Conservation (phyloP, 2,113 vertebrate species). For the Pandion haliaetus region DNA sequence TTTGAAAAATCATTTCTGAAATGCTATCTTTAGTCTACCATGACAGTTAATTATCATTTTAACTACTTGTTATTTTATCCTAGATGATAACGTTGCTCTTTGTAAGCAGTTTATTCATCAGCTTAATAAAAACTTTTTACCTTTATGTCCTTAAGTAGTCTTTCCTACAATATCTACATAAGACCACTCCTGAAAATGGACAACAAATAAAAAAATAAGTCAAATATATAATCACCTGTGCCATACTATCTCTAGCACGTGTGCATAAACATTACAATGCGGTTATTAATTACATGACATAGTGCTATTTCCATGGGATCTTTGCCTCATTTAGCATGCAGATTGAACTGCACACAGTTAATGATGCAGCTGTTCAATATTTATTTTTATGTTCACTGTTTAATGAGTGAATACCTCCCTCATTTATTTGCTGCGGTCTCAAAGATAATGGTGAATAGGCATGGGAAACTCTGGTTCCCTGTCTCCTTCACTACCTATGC, state of each 20-base stretch:
- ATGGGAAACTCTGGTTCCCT: not conserved
- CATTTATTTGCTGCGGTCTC: not conserved
- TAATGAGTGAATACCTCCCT: not conserved
- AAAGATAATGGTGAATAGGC: not conserved
- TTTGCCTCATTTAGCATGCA: slow-evolving; percentile 12
- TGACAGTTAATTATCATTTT: not conserved
- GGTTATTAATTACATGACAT: not conserved
- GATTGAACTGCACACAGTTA: not conserved
- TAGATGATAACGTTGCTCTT: not conserved
- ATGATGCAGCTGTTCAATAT: slow-evolving; percentile 21
- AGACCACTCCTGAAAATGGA: not conserved
- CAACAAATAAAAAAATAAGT: not conserved
- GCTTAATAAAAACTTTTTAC: not conserved
- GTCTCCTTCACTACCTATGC: not conserved
- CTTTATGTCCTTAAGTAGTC: not conserved
- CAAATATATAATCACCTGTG: not conserved
- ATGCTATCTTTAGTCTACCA: not conserved
- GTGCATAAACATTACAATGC: not conserved
- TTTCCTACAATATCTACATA: not conserved
- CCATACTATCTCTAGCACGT: not conserved
- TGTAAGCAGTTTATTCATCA: not conserved
- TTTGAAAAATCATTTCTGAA: not conserved
- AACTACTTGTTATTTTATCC: not conserved
- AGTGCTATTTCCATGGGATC: not conserved
- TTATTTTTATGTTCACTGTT: slow-evolving; percentile 20